Conservation (phyloP, 2,113 vertebrate species). For the Oreochromis tanganicae region DNA sequence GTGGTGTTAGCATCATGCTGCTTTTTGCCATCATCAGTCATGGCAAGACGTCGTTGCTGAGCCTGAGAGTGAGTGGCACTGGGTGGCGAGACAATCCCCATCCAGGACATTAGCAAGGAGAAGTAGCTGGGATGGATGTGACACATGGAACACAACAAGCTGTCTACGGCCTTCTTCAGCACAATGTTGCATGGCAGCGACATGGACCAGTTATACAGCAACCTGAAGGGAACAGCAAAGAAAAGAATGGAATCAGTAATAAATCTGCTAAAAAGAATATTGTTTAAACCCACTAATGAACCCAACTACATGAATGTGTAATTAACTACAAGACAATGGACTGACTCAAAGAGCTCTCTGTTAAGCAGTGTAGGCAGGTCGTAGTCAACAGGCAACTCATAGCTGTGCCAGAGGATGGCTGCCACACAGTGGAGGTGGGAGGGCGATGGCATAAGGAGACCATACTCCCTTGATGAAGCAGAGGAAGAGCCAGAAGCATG, state of each 20-base stretch:
- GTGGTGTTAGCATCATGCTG: slow-evolving; percentile 76
- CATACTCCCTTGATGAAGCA: slow-evolving; percentile 83
- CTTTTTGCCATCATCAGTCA: slow-evolving; percentile 98
- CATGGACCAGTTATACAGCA: slow-evolving; percentile 97
- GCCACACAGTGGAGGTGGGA: slow-evolving; percentile 97
- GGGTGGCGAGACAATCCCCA: slow-evolving; percentile 85
- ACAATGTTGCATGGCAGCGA: slow-evolving; percentile 93
- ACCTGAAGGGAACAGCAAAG: slow-evolving; percentile 62
- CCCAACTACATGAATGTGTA: neutral
- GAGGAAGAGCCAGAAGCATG: slow-evolving; percentile 24
- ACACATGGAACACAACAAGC: slow-evolving; percentile 96
- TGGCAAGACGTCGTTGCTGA: slow-evolving; percentile 86
- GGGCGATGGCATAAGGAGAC: slow-evolving; percentile 96
- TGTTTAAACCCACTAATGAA: neutral
- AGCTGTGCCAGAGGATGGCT: slow-evolving; percentile 96
- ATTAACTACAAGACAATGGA: neutral
- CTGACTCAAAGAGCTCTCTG: slow-evolving; percentile 96
- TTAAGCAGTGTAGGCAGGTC: slow-evolving; percentile 90
- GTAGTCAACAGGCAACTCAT: slow-evolving; percentile 92
- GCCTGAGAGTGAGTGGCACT: slow-evolving; percentile 75
- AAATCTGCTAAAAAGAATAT: neutral
- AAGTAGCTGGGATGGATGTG: slow-evolving; percentile 97
- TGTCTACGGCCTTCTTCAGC: slow-evolving; percentile 98
- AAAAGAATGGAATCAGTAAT: neutral
- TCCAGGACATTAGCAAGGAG: slow-evolving; percentile 97